Percentiles rank a stretch among this genome's conserved stretches.
Evolutionary conservation across 2,888 invertebrate species (phyloP).

Genomic region (Pseudoips prasinana): DNA sequence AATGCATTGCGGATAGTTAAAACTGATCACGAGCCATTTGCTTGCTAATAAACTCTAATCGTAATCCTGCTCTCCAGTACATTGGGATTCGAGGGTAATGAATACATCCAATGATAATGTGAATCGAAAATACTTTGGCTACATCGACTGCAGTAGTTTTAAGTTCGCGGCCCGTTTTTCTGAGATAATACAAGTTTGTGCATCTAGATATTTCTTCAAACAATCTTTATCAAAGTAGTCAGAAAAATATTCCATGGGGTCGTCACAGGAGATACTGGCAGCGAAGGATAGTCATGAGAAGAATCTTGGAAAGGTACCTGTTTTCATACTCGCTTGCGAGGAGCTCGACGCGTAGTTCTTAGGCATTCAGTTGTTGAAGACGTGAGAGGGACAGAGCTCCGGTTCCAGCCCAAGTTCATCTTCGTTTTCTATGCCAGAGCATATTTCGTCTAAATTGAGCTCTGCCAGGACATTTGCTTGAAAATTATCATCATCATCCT

Average conservation of each 20-base stretch:
- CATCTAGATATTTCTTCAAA: conserved; percentile 5
- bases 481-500: not conserved
- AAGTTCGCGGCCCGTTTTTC: conserved; percentile 6
- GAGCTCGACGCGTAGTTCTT: not conserved
- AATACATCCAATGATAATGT: conserved; percentile 8
- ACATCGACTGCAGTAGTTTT: conserved; percentile 4
- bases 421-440: not conserved
- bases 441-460: not conserved
- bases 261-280: conserved; percentile 1
- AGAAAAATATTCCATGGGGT: conserved; percentile 15
- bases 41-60: not conserved
- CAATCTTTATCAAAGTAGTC: conserved; percentile 6
- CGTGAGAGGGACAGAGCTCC: not conserved
- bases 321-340: conserved; percentile 2
- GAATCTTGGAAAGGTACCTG: conserved; percentile 5
- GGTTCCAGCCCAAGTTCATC: not conserved
- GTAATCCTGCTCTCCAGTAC: conserved; percentile 4
- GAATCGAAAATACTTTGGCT: conserved; percentile 5
- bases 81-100: conserved; percentile 6
- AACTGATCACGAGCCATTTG: conserved; percentile 2
- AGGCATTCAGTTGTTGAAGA: not conserved
- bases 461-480: not conserved
- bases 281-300: conserved; percentile 3
- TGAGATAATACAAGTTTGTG: conserved; percentile 6
- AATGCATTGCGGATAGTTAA: not conserved